Evolutionary conservation across 2,113 vertebrate species (phyloP).

Genomic region (Megaptera novaeangliae): DNA sequence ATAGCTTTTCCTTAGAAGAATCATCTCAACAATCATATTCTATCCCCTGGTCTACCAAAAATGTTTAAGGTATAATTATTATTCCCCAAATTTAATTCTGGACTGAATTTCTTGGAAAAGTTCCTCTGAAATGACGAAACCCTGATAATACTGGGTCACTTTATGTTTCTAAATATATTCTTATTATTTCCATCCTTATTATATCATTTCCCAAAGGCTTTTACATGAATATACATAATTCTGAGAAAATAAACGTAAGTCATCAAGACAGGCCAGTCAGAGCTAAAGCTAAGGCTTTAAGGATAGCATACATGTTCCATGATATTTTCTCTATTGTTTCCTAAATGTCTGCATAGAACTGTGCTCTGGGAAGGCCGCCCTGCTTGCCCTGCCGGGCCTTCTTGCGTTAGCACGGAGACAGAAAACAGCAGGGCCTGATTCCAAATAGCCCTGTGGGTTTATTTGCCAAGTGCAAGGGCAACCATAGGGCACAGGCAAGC

Average conservation of each 20-base stretch:
- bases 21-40: not conserved
- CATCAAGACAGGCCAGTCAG: not conserved
- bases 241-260: not conserved
- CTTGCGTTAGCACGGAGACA: not conserved
- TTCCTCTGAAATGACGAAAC: not conserved
- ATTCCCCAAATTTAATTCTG: not conserved
- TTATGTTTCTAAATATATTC: not conserved
- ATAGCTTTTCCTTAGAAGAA: not conserved
- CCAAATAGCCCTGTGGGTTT: not conserved
- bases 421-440: not conserved
- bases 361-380: not conserved
- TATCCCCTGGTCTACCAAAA: not conserved
- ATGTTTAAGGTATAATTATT: not conserved
- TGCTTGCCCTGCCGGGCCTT: not conserved
- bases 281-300: not conserved
- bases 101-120: not conserved
- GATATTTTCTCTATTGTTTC: not conserved
- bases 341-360: not conserved
- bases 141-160: not conserved
- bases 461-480: not conserved
- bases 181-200: not conserved
- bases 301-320: no score
- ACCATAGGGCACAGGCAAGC: rapidly evolving
- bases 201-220: not conserved
- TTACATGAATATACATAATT: not conserved